A percentile compares a stretch with the other conserved stretches of the same genome.
These are phyloP conservation scores for Decapterus maruadsi DNA, from an alignment of 2,797 vertebrate genomes.

Conservation along the genomic window DNA sequence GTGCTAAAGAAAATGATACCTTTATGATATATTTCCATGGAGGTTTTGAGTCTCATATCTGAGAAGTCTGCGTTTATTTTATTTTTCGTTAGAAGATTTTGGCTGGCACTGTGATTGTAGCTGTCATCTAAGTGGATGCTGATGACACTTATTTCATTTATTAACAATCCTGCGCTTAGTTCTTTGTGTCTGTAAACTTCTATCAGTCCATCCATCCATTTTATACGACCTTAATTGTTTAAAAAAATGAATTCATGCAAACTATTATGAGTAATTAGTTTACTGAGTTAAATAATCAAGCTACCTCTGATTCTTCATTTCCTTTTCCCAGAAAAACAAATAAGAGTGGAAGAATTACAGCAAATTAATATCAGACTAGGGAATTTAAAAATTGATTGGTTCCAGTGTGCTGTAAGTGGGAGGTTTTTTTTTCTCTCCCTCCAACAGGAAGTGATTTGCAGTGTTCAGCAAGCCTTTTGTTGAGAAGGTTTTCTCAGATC, in stretches of 20 bases:
- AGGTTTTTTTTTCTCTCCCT: conserved; percentile 87
- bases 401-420: conserved; percentile 96
- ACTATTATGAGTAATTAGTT: conserved; percentile 15
- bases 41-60: conserved; percentile 23
- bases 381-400: conserved; percentile 96
- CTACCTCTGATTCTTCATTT: conserved; percentile 56
- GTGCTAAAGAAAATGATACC: neutral
- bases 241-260: conserved; percentile 2
- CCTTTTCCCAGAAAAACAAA: conserved; percentile 63
- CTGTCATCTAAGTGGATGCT: conserved; percentile 26
- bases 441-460: conserved; percentile 99
- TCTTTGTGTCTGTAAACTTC: conserved; percentile 24
- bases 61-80: neutral
- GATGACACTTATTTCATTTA: conserved; percentile 29
- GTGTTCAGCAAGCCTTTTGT: conserved; percentile 99
- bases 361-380: conserved; percentile 87
- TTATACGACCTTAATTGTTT: neutral
- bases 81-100: conserved; percentile 7
- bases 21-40: conserved; percentile 29
- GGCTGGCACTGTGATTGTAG: neutral
- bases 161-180: conserved; percentile 20
- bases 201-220: conserved; percentile 2
- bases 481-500: conserved; percentile 98
- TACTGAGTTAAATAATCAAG: conserved; percentile 44
- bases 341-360: conserved; percentile 67